phyloP scores from a whole-genome alignment of 2,113 vertebrate species.

The Brachypteracias leptosomus region DNA sequence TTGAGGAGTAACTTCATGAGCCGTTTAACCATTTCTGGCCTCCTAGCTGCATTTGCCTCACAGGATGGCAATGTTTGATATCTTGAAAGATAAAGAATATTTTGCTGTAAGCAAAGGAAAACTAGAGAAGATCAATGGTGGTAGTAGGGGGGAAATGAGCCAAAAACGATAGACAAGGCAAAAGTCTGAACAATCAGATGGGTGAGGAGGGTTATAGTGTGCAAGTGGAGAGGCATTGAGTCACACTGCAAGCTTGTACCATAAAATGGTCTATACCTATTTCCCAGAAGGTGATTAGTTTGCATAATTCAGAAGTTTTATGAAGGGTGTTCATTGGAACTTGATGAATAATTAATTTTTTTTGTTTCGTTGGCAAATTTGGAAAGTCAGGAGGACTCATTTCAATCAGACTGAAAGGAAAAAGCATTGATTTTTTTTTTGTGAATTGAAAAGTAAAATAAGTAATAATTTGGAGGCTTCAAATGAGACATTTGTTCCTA shows the following conservation, averaged over 20 bases:
- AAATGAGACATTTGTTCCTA: neutral
- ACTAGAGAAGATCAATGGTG: neutral
- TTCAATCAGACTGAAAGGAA: constrained; percentile 20
- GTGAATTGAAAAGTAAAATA: neutral
- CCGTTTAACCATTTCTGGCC: neutral
- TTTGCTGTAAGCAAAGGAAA: constrained; percentile 14
- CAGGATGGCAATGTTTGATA: neutral
- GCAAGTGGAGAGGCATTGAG: constrained; percentile 34
- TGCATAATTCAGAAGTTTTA: constrained; percentile 56
- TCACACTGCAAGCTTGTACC: constrained; percentile 13
- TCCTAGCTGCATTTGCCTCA: neutral
- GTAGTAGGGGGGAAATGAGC: neutral
- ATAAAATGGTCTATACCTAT: constrained; percentile 34
- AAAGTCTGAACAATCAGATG: constrained; percentile 27
- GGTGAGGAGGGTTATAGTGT: neutral
- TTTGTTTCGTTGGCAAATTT: constrained; percentile 19
- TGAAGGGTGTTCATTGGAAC: constrained; percentile 45
- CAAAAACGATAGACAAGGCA: constrained; percentile 8
- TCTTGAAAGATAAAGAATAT: constrained; percentile 23
- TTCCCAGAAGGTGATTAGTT: constrained; percentile 68
- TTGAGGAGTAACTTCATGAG: neutral
- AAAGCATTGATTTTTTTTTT: neutral
- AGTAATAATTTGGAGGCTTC: neutral
- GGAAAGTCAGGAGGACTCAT: constrained; percentile 34
- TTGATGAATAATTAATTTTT: constrained; percentile 4